These are phyloP conservation scores for Hemicentrotus pulcherrimus DNA, from an alignment of 35 echinoderm and acorn worm species.

Conservation along the genomic window DNA sequence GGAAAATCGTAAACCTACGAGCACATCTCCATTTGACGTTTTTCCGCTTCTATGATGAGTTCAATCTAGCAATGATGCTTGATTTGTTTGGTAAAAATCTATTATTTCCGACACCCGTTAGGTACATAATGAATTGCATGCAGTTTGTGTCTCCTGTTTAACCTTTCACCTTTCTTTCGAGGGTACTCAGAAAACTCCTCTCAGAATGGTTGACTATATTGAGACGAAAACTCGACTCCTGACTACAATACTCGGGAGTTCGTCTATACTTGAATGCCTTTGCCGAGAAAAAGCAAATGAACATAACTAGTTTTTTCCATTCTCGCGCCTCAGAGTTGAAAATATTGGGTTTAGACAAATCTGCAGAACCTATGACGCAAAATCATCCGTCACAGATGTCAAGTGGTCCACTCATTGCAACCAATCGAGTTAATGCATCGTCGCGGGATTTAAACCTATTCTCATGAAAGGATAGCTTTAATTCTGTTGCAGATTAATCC, in stretches of 20 bases:
- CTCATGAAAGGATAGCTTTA: not conserved
- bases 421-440: not conserved
- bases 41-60: too few relatives aligned
- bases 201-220: not conserved
- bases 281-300: not conserved
- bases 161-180: not conserved
- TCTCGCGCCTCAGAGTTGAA: not conserved
- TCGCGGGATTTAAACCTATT: not conserved
- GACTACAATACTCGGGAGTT: not conserved
- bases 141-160: not conserved
- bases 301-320: not conserved
- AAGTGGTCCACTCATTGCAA: not conserved
- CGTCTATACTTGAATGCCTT: not conserved
- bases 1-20: too few relatives aligned
- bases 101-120: too few relatives aligned
- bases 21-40: too few relatives aligned
- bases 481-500: not conserved
- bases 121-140: too few relatives aligned
- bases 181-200: not conserved
- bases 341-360: not conserved
- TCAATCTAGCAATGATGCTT: too few relatives aligned
- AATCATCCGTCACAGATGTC: not conserved
- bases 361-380: not conserved
- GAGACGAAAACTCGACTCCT: not conserved
- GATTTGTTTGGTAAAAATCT: too few relatives aligned